Conservation (phyloP, 2,888 invertebrate genomes). For the Phortica magna region DNA sequence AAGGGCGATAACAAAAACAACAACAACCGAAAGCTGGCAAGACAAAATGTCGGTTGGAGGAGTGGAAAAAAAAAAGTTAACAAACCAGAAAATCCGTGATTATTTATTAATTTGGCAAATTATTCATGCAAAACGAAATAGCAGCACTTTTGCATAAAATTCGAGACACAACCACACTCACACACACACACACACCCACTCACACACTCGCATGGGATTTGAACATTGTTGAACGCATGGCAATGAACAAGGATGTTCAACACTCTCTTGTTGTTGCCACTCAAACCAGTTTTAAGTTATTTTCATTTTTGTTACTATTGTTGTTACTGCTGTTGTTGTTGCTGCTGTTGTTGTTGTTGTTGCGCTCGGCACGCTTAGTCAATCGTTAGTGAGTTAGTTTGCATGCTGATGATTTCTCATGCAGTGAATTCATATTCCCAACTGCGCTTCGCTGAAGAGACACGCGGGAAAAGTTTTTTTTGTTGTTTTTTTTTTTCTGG, state of each 20-base stretch:
- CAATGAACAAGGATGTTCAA: slow-evolving; percentile 18
- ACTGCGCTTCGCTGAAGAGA: background rate
- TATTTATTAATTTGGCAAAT: slow-evolving; percentile 68
- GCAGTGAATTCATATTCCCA: background rate
- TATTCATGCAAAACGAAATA: slow-evolving; percentile 58
- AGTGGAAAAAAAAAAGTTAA: slow-evolving; percentile 61
- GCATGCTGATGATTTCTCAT: background rate
- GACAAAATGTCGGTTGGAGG: no score
- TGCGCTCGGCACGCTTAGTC: background rate
- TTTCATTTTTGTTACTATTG: slow-evolving; percentile 1
- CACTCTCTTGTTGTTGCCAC: slow-evolving; percentile 37
- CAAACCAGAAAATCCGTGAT: slow-evolving; percentile 68
- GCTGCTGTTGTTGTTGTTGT: background rate
- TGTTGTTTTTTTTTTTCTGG: background rate
- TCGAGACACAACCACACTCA: slow-evolving; percentile 3
- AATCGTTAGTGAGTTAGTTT: slow-evolving; percentile 20
- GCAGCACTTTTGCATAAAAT: background rate
- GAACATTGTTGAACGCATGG: slow-evolving; percentile 31
- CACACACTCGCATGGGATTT: slow-evolving; percentile 18
- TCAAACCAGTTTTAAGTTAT: background rate
- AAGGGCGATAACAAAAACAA: background rate
- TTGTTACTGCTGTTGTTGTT: slow-evolving; percentile 42
- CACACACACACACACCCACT: background rate
- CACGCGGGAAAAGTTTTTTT: background rate
- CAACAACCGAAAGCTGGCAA: no score